These are phyloP conservation scores for Rutpela maculata DNA, from an alignment of 2,888 invertebrate genomes.

Conservation along the genomic window DNA sequence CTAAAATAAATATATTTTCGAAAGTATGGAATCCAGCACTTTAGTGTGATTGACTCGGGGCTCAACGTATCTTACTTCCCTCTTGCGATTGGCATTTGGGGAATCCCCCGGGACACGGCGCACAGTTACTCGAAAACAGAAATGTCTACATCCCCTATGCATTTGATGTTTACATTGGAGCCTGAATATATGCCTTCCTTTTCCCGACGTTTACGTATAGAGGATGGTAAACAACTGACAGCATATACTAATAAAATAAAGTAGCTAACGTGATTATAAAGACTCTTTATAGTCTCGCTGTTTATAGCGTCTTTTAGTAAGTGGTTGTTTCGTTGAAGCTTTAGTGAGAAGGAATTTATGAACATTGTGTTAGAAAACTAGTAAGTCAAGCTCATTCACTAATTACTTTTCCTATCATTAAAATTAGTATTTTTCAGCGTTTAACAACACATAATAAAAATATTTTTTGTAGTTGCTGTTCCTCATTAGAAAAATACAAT, in stretches of 20 bases:
- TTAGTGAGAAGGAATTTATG: neutral
- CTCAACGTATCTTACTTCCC: slow-evolving; percentile 52
- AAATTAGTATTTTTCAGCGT: no score
- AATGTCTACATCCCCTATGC: slow-evolving; percentile 54
- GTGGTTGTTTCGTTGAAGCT: slow-evolving; percentile 9
- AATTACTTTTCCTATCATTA: no score
- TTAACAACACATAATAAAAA: no score
- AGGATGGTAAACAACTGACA: slow-evolving; percentile 8
- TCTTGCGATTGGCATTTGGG: slow-evolving; percentile 57
- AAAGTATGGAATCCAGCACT: slow-evolving; percentile 54
- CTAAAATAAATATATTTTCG: slow-evolving; percentile 38
- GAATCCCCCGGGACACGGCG: slow-evolving; percentile 55
- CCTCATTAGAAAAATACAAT: no score
- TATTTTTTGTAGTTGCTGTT: no score
- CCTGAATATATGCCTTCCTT: slow-evolving; percentile 42
- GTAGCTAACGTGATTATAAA: slow-evolving; percentile 17
- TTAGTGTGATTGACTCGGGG: slow-evolving; percentile 55
- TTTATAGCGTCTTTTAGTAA: neutral
- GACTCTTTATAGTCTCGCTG: neutral
- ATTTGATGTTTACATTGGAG: slow-evolving; percentile 49
- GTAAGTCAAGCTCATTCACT: neutral
- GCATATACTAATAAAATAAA: slow-evolving; percentile 17
- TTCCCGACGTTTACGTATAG: slow-evolving; percentile 17
- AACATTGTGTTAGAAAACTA: neutral
- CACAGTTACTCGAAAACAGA: slow-evolving; percentile 55